Percentiles rank a stretch among this genome's conserved stretches.
phyloP scores from a whole-genome alignment of 2,113 vertebrate species.

The Oncorhynchus clarkii region DNA sequence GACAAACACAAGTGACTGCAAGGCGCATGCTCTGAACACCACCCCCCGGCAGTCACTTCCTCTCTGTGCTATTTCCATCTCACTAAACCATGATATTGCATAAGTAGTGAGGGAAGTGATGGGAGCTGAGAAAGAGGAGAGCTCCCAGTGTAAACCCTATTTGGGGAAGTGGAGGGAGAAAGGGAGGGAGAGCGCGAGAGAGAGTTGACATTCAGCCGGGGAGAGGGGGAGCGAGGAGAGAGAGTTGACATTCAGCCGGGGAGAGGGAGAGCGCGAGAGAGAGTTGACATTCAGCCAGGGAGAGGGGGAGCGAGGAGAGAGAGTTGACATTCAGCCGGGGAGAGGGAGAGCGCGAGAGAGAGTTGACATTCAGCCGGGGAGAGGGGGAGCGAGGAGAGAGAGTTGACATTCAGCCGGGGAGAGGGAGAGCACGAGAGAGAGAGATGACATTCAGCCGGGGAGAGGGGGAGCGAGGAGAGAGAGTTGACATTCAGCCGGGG shows the following conservation, averaged over 20 bases:
- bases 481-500: background rate
- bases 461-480: background rate
- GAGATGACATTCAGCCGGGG: too few species aligned
- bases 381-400: background rate
- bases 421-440: too few species aligned
- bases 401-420: background rate
- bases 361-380: too few species aligned
- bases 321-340: background rate
- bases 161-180: slow-evolving; percentile 5
- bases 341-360: too few species aligned
- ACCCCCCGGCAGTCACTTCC: slow-evolving; percentile 56
- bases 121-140: background rate
- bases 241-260: background rate
- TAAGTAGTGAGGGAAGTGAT: slow-evolving; percentile 65
- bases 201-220: too few species aligned
- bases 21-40: slow-evolving; percentile 1
- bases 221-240: background rate
- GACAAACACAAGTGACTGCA: background rate
- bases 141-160: slow-evolving; percentile 37
- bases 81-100: slow-evolving; percentile 73
- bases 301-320: background rate
- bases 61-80: slow-evolving; percentile 68
- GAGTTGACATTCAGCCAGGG: too few species aligned
- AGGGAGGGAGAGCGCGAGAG: too few species aligned
- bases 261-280: too few species aligned